Base-by-base conservation (phyloP, 2,888 invertebrate genomes). In the Mystacides longicornis region DNA sequence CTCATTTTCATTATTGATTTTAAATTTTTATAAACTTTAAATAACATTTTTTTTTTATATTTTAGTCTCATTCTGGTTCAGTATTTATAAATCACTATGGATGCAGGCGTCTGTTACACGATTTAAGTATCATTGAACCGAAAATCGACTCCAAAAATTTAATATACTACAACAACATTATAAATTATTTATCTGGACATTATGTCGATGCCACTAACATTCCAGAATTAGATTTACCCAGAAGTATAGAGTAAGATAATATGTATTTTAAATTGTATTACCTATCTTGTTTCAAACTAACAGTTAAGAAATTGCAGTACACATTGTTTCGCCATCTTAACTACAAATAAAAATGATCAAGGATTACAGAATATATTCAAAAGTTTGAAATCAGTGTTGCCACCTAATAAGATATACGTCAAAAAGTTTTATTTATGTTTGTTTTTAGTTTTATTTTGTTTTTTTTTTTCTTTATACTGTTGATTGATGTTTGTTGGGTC, bases 1-100 rank as follows among this genome's bases (percentile, higher is more conserved):
- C 54, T 27, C 51, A 22, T 23, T 57, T 56, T 50, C 54, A 45
- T 46, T 46, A 45, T 51, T 51, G n/a, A 45, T 52, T 27, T 51
- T 55, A 9, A 52, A 52, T 53, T 51, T 43, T 1, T 53, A 49
- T 18, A 51, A 14, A 46, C 46, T 23, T 43, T 54, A 22, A n/a
- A 22, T 9, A 18, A 3, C 20, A 33, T 42, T 7, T 16, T 23
- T 11, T 16, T 53, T 20, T 16, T 57, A 49, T 55, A 60, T 72
- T 76, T 63, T 67, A 81, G 81, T 78, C 76, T 42, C 73, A 79
- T 65, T 69, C 74, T 61, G 81, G 81, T 9, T 67, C 68, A 55
- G 73, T 73, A 50, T 71, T 82, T 60, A 71, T 72, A 14, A 75
- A 68, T 64, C 79, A 81, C 64, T 68, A 75, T 65, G 79, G 80